Evolutionary conservation across 2,797 vertebrate genomes (phyloP).

Genomic region (Pempheris klunzingeri): DNA sequence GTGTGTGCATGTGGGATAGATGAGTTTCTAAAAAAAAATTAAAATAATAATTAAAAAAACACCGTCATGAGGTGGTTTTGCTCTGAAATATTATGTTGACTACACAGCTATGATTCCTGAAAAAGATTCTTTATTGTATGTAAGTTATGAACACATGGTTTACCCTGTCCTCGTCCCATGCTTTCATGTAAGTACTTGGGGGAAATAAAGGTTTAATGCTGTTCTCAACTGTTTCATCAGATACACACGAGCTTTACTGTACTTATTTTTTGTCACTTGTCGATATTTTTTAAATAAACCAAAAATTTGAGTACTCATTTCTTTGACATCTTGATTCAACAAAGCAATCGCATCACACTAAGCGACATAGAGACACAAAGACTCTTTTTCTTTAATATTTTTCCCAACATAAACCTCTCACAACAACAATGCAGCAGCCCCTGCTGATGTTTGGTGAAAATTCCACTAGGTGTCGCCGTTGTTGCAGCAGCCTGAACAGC

Average conservation of each 20-base stretch:
- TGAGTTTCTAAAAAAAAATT: neutral
- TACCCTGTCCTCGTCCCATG: too few species aligned
- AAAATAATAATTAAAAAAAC: neutral
- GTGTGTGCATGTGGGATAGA: neutral
- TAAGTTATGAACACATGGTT: neutral
- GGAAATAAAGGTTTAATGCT: neutral
- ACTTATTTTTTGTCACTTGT: neutral
- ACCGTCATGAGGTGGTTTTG: neutral
- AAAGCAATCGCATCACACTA: neutral
- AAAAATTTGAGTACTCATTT: neutral
- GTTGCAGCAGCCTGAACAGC: neutral
- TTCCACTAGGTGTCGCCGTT: neutral
- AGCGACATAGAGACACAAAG: neutral
- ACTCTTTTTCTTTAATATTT: neutral
- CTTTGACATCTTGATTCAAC: neutral
- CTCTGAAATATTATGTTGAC: neutral
- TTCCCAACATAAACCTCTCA: neutral
- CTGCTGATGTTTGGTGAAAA: neutral
- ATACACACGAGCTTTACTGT: neutral
- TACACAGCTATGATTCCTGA: neutral
- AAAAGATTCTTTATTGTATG: neutral
- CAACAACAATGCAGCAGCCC: neutral
- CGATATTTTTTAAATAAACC: neutral
- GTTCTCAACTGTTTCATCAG: neutral
- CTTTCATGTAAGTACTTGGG: neutral